These are phyloP conservation scores for Norana najaformis DNA, from an alignment of 2,888 invertebrate species.

Conservation along the genomic window DNA sequence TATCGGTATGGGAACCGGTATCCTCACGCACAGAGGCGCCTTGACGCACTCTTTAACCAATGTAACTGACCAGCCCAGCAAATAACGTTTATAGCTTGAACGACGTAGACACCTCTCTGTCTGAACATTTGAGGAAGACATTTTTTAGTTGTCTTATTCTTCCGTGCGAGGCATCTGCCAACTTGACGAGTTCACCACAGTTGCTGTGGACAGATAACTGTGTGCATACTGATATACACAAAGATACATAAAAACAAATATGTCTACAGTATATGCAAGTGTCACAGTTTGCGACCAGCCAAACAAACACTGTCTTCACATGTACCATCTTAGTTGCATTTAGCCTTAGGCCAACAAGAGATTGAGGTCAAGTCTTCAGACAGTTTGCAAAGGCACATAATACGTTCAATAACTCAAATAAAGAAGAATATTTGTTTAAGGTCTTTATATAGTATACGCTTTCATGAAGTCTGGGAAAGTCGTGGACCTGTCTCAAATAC, in stretches of 20 bases:
- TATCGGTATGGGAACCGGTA: no score
- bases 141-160: neutral
- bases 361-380: neutral
- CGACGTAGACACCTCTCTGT: no score
- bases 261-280: neutral
- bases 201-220: neutral
- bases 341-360: neutral
- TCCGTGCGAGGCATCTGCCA: neutral
- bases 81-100: no score
- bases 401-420: no score
- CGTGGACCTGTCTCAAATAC: neutral
- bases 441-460: neutral
- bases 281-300: neutral
- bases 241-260: neutral
- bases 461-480: neutral
- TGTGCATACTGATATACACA: neutral
- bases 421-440: slow-evolving; percentile 5
- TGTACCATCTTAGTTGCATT: neutral
- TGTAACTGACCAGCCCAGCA: no score
- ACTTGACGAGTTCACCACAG: no score
- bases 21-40: no score
- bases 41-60: no score
- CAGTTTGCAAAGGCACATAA: neutral
- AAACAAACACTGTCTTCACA: neutral
- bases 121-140: no score